Conservation (phyloP, 1,140 invertebrate genomes). For the Bombus cullumanus region DNA sequence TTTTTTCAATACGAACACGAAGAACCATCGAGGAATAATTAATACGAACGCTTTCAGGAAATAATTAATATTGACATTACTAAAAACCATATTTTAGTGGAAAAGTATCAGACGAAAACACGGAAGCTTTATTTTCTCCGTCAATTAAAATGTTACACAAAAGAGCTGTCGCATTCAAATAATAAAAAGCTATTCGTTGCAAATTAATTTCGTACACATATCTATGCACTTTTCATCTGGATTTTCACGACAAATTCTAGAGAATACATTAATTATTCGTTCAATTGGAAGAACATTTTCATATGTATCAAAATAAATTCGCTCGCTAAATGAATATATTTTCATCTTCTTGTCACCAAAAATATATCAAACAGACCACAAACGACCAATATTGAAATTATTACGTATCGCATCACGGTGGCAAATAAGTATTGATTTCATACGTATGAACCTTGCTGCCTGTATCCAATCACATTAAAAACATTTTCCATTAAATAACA, state of each 20-base stretch:
- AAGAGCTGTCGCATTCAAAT: background rate
- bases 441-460: background rate
- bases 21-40: background rate
- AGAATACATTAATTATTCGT: slow-evolving; percentile 4
- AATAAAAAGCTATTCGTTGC: background rate
- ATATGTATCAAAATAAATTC: background rate
- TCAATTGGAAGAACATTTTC: background rate
- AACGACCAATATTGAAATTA: background rate
- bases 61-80: background rate
- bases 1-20: background rate
- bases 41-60: background rate
- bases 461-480: background rate
- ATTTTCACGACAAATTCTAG: background rate
- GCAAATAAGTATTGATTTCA: background rate
- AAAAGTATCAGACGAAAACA: background rate
- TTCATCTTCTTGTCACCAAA: background rate
- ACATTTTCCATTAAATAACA: background rate
- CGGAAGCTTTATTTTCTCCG: background rate
- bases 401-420: background rate
- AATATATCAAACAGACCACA: background rate
- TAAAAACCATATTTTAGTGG: background rate
- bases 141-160: slow-evolving; percentile 10
- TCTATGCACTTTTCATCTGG: background rate
- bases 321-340: slow-evolving; percentile 4
- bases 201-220: background rate